Conservation (phyloP, 2,888 invertebrate genomes). For the Luffia ferchaultella region DNA sequence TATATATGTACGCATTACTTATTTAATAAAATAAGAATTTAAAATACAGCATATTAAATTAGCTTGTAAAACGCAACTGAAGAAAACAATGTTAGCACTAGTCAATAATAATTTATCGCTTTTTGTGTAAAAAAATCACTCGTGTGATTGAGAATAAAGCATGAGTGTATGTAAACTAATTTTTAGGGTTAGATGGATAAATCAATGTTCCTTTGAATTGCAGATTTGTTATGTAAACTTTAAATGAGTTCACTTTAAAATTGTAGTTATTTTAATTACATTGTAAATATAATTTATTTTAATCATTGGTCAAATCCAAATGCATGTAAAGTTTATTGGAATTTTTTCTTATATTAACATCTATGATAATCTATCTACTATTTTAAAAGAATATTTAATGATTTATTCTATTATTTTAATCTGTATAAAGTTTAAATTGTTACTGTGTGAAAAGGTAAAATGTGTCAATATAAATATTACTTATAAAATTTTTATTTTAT, state of each 20-base stretch:
- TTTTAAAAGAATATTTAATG: slow-evolving; percentile 32
- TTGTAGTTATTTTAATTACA: neutral
- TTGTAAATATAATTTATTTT: neutral
- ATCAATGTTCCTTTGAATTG: neutral
- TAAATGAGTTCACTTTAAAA: neutral
- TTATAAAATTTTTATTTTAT: slow-evolving; percentile 21
- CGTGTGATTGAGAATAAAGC: neutral
- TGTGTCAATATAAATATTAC: slow-evolving; percentile 61
- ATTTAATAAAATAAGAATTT: no score
- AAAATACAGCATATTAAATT: no score
- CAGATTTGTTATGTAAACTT: neutral
- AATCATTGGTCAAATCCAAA: neutral
- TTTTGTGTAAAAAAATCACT: neutral
- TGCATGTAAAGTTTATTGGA: neutral
- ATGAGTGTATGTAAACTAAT: neutral
- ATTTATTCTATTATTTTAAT: slow-evolving; percentile 49
- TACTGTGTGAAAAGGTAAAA: slow-evolving; percentile 60
- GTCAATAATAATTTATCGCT: slow-evolving; percentile 5
- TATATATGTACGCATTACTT: no score
- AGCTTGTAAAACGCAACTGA: no score
- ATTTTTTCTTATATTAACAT: neutral
- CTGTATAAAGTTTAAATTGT: slow-evolving; percentile 57
- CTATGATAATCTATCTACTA: neutral
- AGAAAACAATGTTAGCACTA: slow-evolving; percentile 4
- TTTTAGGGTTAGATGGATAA: neutral